Conservation (phyloP, 2,113 vertebrate genomes). For the Myanophis thanlyinensis region DNA sequence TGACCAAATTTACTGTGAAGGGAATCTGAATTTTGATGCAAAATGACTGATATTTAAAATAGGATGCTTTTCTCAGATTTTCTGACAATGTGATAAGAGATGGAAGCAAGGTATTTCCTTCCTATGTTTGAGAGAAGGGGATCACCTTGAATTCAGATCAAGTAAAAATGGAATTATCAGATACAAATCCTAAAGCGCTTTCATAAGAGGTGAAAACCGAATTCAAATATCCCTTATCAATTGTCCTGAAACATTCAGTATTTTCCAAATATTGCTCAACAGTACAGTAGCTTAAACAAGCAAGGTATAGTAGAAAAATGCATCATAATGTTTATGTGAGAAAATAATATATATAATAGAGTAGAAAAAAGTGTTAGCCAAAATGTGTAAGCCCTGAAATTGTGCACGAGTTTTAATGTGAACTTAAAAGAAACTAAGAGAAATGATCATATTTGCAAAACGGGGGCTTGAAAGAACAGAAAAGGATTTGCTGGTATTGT, state of each 20-base stretch:
- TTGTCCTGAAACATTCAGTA: not conserved
- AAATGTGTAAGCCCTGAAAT: not conserved
- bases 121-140: not conserved
- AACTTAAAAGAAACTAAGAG: not conserved
- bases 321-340: not conserved
- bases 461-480: not conserved
- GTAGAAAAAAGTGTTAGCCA: not conserved
- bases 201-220: not conserved
- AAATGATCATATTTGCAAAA: not conserved
- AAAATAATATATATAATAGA: not conserved
- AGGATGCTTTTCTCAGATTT: not conserved
- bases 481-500: not conserved
- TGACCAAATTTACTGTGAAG: not conserved
- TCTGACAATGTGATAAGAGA: not conserved
- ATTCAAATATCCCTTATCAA: not conserved
- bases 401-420: not conserved
- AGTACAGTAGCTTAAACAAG: not conserved
- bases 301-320: not conserved
- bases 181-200: not conserved
- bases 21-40: not conserved
- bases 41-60: not conserved
- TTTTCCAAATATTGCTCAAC: not conserved
- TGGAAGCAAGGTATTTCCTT: not conserved
- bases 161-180: not conserved
- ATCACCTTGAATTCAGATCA: not conserved